Evolutionary conservation across 2,797 vertebrate genomes (phyloP).

Genomic region (Agapornis canus): DNA sequence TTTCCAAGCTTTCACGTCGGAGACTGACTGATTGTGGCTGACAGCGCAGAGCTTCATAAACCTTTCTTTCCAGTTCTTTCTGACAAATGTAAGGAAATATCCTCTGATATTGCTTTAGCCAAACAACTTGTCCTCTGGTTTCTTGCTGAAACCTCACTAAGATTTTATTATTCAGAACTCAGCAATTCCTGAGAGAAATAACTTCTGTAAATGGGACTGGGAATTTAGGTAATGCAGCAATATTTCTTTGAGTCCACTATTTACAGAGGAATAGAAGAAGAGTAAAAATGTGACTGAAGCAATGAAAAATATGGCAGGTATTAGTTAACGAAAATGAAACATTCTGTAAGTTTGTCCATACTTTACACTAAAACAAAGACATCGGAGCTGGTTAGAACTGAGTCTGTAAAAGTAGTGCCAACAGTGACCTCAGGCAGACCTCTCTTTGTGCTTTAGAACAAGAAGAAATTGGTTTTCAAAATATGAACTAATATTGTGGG

Average conservation of each 20-base stretch:
- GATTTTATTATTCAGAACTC: neutral
- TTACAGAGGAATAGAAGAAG: neutral
- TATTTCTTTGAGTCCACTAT: neutral
- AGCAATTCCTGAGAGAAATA: neutral
- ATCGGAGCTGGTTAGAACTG: neutral
- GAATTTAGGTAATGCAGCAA: neutral
- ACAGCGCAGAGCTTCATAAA: neutral
- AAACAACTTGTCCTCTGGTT: neutral
- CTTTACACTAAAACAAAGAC: neutral
- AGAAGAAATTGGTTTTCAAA: neutral
- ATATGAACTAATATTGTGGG: neutral
- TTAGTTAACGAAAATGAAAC: neutral
- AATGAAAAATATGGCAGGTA: neutral
- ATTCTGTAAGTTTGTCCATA: neutral
- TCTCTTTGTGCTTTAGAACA: neutral
- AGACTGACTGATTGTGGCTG: neutral
- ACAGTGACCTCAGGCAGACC: neutral
- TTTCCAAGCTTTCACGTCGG: neutral
- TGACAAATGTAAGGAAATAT: neutral
- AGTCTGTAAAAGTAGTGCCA: neutral
- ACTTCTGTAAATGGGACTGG: neutral
- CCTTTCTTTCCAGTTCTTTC: neutral
- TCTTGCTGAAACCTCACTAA: neutral
- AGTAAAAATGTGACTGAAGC: neutral
- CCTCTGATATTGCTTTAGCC: neutral